Evolutionary conservation across 2,888 invertebrate species (phyloP), one percentile per base, ranked within the genome.

Genomic region (Crioceris asparagi): DNA sequence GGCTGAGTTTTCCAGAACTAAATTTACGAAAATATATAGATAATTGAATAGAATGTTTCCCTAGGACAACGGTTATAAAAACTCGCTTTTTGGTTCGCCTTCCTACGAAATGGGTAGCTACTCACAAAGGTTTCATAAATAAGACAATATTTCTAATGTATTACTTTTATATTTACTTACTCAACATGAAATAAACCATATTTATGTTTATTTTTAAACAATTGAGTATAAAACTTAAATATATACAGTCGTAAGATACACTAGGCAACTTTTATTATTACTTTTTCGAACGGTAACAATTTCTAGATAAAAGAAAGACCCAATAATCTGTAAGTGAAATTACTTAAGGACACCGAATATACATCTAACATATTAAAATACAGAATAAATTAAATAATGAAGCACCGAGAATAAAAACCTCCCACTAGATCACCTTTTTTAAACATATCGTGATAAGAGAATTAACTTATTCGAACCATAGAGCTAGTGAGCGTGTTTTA

Each of bases 231-330:
- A 52, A 54, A 49, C 48, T 46, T 45, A 47, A 50, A 39, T 48
- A 52, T 50, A 40, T 54, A 54, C 52, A 53, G 43, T 52, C 46
- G 44, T 51, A 54, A 49, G 48, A 51, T 51, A 53, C 46, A 54
- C 50, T 52, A 51, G 52, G 50, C 52, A 54, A 52, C 49, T 47
- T 50, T 47, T 48, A 15, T 47, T 37, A 39, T 49, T 44, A 40
- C 32, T 42, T 44, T 36, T 43, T 42, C 35, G 40, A 47, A 41
- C 43, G 43, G 46, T 48, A 52, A 52, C 50, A 50, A 50, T 48
- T 50, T 46, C 33, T 38, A 39, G 33, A 38, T 32, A 42, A 36
- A 38, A 38, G 34, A 38, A 31, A 44, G 33, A 38, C 39, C 21
- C 26, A 32, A 40, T 31, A 36, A 38, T 38, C 32, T 27, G 35